Percentiles rank a stretch among this genome's conserved stretches.
phyloP scores from a whole-genome alignment of 2,888 invertebrate genomes.

The Lasioglossum marginatum region DNA sequence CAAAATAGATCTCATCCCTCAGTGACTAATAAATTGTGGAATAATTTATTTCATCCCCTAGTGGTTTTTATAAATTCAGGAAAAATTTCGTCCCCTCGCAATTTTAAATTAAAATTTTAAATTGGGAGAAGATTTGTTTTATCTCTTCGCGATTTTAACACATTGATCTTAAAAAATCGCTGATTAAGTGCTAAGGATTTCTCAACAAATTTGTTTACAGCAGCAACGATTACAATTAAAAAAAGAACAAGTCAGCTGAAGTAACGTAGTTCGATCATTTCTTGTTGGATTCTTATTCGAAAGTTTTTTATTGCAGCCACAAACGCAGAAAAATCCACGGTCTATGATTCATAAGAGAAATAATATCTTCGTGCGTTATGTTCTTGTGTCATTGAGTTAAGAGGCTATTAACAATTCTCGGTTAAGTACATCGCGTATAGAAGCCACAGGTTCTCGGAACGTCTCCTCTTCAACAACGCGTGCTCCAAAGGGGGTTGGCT shows the following conservation, averaged over 20 bases:
- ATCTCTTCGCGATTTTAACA: neutral
- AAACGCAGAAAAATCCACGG: neutral
- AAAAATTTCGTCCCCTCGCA: no score
- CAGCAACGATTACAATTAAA: neutral
- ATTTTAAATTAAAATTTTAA: no score
- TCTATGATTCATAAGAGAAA: neutral
- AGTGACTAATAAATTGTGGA: no score
- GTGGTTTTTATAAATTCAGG: no score
- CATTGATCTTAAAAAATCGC: neutral
- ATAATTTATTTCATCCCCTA: no score
- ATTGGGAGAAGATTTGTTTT: neutral
- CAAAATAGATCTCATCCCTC: neutral
- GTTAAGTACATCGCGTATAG: conserved; percentile 35
- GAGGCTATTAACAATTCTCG: neutral
- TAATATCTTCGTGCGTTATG: neutral
- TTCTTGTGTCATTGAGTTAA: neutral
- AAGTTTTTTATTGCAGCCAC: neutral
- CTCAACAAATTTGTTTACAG: neutral
- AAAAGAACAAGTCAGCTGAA: neutral
- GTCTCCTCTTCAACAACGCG: neutral
- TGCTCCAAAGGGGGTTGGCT: conserved; percentile 44
- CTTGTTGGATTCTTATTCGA: neutral
- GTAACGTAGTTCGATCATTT: neutral
- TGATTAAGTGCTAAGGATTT: neutral
- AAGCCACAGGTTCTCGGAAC: conserved; percentile 19